A percentile compares a stretch with the other conserved stretches of the same genome.
Conservation (phyloP, 2,888 invertebrate genomes). For the Keiferia lycopersicella region DNA sequence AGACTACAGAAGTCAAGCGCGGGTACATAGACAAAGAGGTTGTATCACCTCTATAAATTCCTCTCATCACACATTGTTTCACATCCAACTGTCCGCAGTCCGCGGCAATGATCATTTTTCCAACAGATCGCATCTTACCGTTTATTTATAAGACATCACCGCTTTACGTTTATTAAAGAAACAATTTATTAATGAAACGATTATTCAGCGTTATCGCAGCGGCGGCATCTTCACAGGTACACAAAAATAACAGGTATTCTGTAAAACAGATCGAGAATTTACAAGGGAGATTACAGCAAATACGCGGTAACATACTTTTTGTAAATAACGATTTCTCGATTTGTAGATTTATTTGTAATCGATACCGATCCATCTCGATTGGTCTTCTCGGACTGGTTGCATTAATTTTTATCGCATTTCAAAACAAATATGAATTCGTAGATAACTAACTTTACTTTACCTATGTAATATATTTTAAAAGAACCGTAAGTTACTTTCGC, state of each 20-base stretch:
- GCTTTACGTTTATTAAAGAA: slow-evolving; percentile 62
- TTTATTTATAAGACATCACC: slow-evolving; percentile 59
- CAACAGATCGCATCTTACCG: slow-evolving; percentile 59
- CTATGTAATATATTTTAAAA: no score
- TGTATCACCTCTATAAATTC: slow-evolving; percentile 40
- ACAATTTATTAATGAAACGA: slow-evolving; percentile 77
- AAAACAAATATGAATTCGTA: no score
- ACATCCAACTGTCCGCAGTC: slow-evolving; percentile 46
- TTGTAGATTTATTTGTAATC: neutral
- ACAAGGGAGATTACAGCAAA: slow-evolving; percentile 9
- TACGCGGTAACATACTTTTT: slow-evolving; percentile 8
- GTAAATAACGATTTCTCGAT: neutral
- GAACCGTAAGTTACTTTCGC: no score
- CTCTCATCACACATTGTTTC: slow-evolving; percentile 47
- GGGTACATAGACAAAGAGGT: no score
- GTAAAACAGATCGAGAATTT: slow-evolving; percentile 10
- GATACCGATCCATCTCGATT: neutral
- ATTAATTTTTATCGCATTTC: neutral
- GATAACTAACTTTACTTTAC: no score
- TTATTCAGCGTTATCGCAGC: slow-evolving; percentile 66
- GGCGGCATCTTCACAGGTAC: slow-evolving; percentile 21
- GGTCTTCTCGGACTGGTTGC: no score
- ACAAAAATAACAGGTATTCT: slow-evolving; percentile 7
- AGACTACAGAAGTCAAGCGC: no score
- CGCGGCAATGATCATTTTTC: slow-evolving; percentile 66